These are phyloP conservation scores for Tetranychus truncatus DNA, from an alignment of 2,888 invertebrate species.

Conservation along the genomic window DNA sequence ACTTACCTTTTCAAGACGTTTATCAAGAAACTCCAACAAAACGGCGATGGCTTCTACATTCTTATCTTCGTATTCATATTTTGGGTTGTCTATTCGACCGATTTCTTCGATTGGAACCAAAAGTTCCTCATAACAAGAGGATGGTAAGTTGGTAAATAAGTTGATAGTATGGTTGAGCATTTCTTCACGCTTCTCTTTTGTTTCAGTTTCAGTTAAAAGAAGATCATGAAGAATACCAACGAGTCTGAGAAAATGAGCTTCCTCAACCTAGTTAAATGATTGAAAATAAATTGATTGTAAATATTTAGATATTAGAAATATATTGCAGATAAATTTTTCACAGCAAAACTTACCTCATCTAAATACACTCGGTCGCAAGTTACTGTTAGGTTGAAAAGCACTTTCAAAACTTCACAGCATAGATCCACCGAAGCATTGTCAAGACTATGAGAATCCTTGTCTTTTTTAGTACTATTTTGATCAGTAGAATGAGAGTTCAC, in stretches of 20 bases:
- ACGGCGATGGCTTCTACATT: slow-evolving; percentile 59
- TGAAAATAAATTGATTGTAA: not conserved
- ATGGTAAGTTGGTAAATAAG: slow-evolving; percentile 63
- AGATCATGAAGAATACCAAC: slow-evolving; percentile 52
- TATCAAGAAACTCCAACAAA: slow-evolving; percentile 50
- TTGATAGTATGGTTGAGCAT: slow-evolving; percentile 62
- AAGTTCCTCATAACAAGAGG: slow-evolving; percentile 49
- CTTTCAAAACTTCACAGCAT: slow-evolving; percentile 37
- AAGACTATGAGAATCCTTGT: slow-evolving; percentile 27
- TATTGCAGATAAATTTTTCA: not conserved
- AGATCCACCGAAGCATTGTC: slow-evolving; percentile 33
- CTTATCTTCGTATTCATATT: slow-evolving; percentile 45
- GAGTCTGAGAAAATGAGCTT: slow-evolving; percentile 50
- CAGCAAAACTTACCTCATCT: slow-evolving; percentile 31
- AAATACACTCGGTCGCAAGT: slow-evolving; percentile 33
- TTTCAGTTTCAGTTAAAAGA: slow-evolving; percentile 42
- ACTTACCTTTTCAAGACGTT: slow-evolving; percentile 41
- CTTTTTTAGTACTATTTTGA: not conserved
- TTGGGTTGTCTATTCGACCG: slow-evolving; percentile 33
- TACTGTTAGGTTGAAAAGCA: slow-evolving; percentile 36
- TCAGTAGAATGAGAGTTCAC: not conserved
- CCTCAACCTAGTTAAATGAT: slow-evolving; percentile 40
- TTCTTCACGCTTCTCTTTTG: slow-evolving; percentile 45
- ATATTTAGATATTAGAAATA: not conserved
- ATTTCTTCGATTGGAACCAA: slow-evolving; percentile 42